phyloP scores from a whole-genome alignment of 2,888 invertebrate species.

The Epistrophe eligans region DNA sequence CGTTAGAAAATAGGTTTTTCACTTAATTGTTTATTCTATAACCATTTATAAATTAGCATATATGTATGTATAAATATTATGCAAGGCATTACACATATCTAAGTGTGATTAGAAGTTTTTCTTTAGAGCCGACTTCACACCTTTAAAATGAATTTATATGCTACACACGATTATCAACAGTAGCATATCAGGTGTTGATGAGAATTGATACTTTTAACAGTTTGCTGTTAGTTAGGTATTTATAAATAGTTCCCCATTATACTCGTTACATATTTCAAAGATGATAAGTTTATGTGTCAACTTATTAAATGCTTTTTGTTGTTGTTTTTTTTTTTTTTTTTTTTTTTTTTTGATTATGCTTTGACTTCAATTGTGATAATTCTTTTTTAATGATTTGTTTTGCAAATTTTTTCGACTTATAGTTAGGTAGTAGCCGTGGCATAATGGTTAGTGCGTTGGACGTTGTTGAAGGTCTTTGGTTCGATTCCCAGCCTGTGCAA shows the following conservation, averaged over 20 bases:
- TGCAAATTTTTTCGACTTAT: no score
- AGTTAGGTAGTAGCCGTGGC: no score
- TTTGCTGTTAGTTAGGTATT: background rate
- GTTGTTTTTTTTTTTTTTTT: no score
- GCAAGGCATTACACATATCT: background rate
- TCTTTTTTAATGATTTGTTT: no score
- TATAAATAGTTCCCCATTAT: background rate
- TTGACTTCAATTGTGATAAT: no score
- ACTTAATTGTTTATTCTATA: background rate
- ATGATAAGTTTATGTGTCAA: background rate
- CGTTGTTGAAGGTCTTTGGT: no score
- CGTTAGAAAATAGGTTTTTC: background rate
- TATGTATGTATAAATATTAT: no score
- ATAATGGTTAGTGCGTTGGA: no score
- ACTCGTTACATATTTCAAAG: background rate
- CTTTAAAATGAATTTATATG: background rate
- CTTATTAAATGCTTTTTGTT: background rate
- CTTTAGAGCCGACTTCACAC: conserved; percentile 7
- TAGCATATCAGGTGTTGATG: conserved; percentile 13
- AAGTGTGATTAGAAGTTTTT: background rate
- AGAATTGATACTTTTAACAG: background rate
- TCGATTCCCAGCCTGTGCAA: no score
- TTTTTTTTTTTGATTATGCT: no score
- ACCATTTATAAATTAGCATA: background rate
- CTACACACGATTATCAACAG: conserved; percentile 10